A percentile compares a stretch with the other conserved stretches of the same genome.
Conservation (phyloP, 2,797 vertebrate genomes). For the Xenentodon cancila region DNA sequence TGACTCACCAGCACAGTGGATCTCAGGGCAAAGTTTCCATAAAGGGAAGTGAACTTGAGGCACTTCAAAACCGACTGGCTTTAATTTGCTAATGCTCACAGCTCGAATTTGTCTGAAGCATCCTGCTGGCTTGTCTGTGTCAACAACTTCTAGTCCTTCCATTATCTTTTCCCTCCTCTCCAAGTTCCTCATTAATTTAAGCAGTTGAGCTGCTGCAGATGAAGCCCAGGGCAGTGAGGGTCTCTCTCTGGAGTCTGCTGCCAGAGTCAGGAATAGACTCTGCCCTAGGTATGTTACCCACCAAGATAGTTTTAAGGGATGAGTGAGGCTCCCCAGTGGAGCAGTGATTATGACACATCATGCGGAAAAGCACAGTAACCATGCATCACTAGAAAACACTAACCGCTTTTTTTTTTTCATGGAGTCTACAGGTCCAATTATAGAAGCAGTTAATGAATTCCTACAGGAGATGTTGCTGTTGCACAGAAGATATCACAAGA, state of each 20-base stretch:
- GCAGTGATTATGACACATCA: constrained; percentile 44
- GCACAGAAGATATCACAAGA: not conserved
- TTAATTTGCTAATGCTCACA: constrained; percentile 67
- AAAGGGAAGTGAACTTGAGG: constrained; percentile 32
- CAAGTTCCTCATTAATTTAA: constrained; percentile 59
- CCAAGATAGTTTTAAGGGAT: constrained; percentile 41
- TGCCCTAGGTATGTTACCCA: constrained; percentile 53
- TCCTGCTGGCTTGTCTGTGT: constrained; percentile 48
- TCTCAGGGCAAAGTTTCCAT: constrained; percentile 24
- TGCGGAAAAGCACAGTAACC: constrained; percentile 27
- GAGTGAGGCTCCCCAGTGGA: constrained; percentile 50
- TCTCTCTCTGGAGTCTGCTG: constrained; percentile 45
- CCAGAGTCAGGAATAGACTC: constrained; percentile 61
- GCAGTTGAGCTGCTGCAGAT: constrained; percentile 55
- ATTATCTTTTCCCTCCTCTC: constrained; percentile 44
- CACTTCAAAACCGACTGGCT: constrained; percentile 20
- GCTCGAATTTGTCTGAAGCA: constrained; percentile 55
- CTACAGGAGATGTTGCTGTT: constrained; percentile 12
- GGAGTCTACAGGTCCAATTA: constrained; percentile 15
- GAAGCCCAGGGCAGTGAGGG: constrained; percentile 52
- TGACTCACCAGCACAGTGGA: constrained; percentile 31
- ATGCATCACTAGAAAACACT: constrained; percentile 26
- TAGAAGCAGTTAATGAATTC: constrained; percentile 21
- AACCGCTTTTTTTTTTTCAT: constrained; percentile 35
- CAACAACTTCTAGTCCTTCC: constrained; percentile 50